Percentiles rank a stretch among this genome's conserved stretches.
Evolutionary conservation across 2,797 vertebrate species (phyloP).

Genomic region (Oryzias sinensis): DNA sequence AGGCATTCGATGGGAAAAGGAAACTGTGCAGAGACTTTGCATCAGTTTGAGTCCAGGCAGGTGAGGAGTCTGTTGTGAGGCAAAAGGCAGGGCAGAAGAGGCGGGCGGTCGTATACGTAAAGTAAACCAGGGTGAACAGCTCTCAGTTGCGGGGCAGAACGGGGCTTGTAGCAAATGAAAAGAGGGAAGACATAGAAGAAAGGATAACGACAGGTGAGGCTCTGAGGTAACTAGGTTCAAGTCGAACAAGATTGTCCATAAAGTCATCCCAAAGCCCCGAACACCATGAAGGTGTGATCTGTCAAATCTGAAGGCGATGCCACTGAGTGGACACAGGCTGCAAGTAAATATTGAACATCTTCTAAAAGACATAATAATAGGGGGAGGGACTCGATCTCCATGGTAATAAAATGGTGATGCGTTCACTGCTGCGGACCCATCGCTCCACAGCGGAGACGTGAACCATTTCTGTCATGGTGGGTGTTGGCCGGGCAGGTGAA

Average conservation of each 20-base stretch:
- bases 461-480: conserved; percentile 25
- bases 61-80: conserved; percentile 68
- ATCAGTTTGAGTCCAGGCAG: conserved; percentile 47
- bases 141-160: conserved; percentile 64
- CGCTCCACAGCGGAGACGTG: conserved; percentile 16
- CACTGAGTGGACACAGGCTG: conserved; percentile 6
- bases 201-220: conserved; percentile 64
- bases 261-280: conserved; percentile 70
- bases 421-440: conserved; percentile 31
- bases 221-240: conserved; percentile 69
- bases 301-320: conserved; percentile 20
- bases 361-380: conserved; percentile 21
- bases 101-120: conserved; percentile 69
- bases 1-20: neutral
- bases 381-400: neutral
- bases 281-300: conserved; percentile 46
- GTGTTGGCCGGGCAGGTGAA: conserved; percentile 36
- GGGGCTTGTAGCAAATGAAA: conserved; percentile 69
- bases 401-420: conserved; percentile 36
- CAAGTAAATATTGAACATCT: conserved; percentile 6
- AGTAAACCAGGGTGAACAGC: conserved; percentile 59
- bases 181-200: conserved; percentile 65
- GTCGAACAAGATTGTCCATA: conserved; percentile 65
- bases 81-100: conserved; percentile 75
- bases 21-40: conserved; percentile 39